Evolutionary conservation across 1,140 invertebrate species (phyloP).

Genomic region (Camponotus vicinus): DNA sequence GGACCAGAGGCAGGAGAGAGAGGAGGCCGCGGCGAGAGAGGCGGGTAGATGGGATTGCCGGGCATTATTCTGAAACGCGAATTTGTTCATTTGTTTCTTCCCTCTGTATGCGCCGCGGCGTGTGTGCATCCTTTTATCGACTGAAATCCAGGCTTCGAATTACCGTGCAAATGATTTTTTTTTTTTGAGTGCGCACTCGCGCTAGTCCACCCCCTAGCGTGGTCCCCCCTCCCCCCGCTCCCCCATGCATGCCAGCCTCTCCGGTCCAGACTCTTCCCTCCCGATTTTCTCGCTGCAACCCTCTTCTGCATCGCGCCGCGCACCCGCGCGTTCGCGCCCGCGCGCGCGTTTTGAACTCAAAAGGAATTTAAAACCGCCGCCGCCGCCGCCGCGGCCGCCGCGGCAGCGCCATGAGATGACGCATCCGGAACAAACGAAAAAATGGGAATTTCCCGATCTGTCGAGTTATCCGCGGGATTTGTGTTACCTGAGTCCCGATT

Average conservation of each 20-base stretch:
- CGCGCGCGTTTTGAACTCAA: conserved; percentile 79
- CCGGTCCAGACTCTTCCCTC: conserved; percentile 45
- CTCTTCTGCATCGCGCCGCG: conserved; percentile 70
- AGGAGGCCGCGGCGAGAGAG: conserved; percentile 65
- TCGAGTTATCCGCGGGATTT: conserved; percentile 50
- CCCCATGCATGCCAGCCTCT: conserved; percentile 39
- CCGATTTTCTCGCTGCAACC: conserved; percentile 60
- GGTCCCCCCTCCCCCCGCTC: not conserved
- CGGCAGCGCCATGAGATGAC: conserved; percentile 63
- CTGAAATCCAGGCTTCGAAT: conserved; percentile 87
- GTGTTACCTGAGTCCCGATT: conserved; percentile 69
- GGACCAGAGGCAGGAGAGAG: conserved; percentile 35
- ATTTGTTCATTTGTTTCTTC: conserved; percentile 87
- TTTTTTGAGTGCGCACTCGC: conserved; percentile 75
- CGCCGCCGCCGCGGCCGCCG: conserved; percentile 33
- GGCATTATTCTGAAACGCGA: conserved; percentile 87
- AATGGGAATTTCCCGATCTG: conserved; percentile 62
- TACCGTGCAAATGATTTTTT: conserved; percentile 87
- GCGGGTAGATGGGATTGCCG: conserved; percentile 85
- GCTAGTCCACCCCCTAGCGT: conserved; percentile 63
- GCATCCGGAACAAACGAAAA: conserved; percentile 54
- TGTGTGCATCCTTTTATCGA: conserved; percentile 86
- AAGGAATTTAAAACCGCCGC: conserved; percentile 85
- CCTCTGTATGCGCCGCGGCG: conserved; percentile 85
- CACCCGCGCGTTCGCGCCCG: conserved; percentile 63